phyloP scores from a whole-genome alignment of 2,113 vertebrate species.

The Sturnus vulgaris region DNA sequence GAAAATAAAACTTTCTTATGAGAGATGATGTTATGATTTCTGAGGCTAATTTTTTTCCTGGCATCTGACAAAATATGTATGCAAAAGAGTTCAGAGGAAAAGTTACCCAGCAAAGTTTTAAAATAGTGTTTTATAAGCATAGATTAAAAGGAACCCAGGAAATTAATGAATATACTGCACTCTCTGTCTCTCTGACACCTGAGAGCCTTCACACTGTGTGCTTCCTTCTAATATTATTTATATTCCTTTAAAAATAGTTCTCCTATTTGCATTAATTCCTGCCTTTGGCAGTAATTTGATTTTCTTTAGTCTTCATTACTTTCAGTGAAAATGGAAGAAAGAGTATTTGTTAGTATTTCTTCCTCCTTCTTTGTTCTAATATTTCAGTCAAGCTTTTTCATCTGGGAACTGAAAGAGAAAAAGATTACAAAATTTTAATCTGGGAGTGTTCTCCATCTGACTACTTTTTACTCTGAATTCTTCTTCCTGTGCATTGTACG shows the following conservation, averaged over 20 bases:
- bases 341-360: neutral
- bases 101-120: neutral
- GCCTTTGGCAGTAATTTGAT: neutral
- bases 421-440: neutral
- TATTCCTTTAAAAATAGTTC: neutral
- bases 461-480: neutral
- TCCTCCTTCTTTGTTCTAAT: neutral
- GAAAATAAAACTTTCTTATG: neutral
- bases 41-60: neutral
- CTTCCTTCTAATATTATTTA: neutral
- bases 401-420: neutral
- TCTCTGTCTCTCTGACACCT: neutral
- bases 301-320: neutral
- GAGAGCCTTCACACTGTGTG: neutral
- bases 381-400: neutral
- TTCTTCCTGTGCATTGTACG: neutral
- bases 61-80: neutral
- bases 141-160: neutral
- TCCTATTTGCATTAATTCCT: neutral
- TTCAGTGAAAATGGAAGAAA: neutral
- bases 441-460: neutral
- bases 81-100: neutral
- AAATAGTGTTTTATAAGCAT: neutral
- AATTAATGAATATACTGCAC: neutral
- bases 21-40: neutral